Base-by-base conservation (phyloP, 2,888 invertebrate species). In the Dolomedes plantarius region DNA sequence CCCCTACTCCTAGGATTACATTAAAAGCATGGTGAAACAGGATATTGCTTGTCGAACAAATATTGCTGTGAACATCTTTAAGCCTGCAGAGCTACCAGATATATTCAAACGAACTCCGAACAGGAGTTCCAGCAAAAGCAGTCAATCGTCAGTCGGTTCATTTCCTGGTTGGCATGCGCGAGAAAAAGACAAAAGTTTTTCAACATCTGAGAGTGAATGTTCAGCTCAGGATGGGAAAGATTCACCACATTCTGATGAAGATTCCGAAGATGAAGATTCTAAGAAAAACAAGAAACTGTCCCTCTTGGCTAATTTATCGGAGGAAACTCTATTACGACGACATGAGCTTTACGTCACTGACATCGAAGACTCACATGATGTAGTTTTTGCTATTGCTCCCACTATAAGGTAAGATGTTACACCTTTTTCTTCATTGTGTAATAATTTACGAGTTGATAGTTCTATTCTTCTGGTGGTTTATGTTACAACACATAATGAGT, bases 311-410 rank as follows among this genome's bases (percentile, higher is more conserved):
- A 69, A 75, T 69, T 64, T 79, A 13, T 39, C 72, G 1, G 87
- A 86, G 39, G 77, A 88, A 56, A 65, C 75, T 41, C 62, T 88
- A 28, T 41, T 56, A 23, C 27, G 88, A 32, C 76, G 88, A 19
- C 88, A 88, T 79, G 88, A 89, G n/a, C 68, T 88, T 64, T 88
- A 89, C 71, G 88, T 89, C 11, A 80, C 86, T 0, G 89, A 89
- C 72, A 88, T 89, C 23, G 89, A 89, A 72, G 83, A 83, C n/a
- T 87, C 81, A 0, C 76, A 36, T 56, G 89, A 89, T 50, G 88
- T 86, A 5, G 46, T 89, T 16, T 85, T 89, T 67, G 85, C 87
- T 13, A 86, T 88, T 9, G 83, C 88, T 16, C 87, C 89, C 1
- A 89, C 88, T 9, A 85, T 88, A 31, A 88, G 89, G 89, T 89